Percentiles rank a stretch among this genome's conserved stretches.
These are phyloP conservation scores for Stichodactyla helianthus DNA, from an alignment of 64 coral and sea anemone species.

Conservation along the genomic window DNA sequence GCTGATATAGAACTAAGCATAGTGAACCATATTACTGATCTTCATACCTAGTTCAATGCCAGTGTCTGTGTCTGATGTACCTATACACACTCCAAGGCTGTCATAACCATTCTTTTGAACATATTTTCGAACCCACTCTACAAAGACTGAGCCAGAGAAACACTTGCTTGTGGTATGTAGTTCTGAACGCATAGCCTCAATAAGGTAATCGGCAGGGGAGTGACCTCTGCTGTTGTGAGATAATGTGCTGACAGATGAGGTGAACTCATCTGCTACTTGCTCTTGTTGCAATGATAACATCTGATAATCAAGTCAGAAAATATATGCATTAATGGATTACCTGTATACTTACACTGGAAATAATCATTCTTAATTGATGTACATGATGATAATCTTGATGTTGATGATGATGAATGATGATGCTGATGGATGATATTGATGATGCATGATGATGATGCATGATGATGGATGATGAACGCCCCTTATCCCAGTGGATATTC, in stretches of 20 bases:
- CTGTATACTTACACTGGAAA: too few species aligned
- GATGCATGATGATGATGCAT: too few species aligned
- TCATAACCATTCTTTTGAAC: conserved; percentile 60
- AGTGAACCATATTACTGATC: too few species aligned
- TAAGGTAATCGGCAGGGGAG: conserved; percentile 57
- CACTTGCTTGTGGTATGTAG: conserved; percentile 74
- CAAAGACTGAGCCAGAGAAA: conserved; percentile 57
- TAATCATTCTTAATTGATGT: neutral
- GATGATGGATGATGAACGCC: neutral
- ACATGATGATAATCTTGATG: conserved; percentile 2
- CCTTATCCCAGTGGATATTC: neutral
- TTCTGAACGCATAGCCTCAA: conserved; percentile 63
- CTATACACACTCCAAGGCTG: conserved; percentile 74
- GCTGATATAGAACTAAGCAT: too few species aligned
- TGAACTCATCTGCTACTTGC: conserved; percentile 33
- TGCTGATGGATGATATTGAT: neutral
- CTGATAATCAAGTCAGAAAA: neutral
- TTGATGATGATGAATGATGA: neutral
- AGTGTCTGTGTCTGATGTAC: conserved; percentile 62
- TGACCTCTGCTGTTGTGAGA: conserved; percentile 57
- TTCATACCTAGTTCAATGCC: conserved; percentile 72
- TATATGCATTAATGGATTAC: too few species aligned
- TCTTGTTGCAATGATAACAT: conserved; percentile 5
- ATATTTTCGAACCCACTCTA: conserved; percentile 56
- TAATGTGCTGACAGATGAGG: conserved; percentile 49